These are phyloP conservation scores for Leucophora obtusa DNA, from an alignment of 2,888 invertebrate species.

Conservation along the genomic window DNA sequence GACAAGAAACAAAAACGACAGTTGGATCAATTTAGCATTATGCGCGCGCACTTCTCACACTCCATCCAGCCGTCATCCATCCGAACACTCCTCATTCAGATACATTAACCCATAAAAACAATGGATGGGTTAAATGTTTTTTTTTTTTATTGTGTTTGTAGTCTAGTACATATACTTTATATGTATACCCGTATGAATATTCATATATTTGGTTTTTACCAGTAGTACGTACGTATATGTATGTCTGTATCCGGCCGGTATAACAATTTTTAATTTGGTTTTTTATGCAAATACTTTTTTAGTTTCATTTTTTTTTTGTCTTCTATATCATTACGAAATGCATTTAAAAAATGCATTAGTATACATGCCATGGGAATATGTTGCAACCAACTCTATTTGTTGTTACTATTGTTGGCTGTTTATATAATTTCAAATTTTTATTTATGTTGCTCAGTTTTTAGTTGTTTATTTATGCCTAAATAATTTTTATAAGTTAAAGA, in stretches of 20 bases:
- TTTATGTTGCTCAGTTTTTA: not conserved
- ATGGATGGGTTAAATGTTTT: conserved; percentile 34
- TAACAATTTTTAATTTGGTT: conserved; percentile 32
- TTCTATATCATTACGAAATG: not conserved
- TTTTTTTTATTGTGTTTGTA: conserved; percentile 18
- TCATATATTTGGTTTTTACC: not conserved
- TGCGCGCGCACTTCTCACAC: conserved; percentile 51
- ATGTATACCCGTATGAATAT: not conserved
- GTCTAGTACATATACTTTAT: not conserved
- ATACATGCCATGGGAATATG: not conserved
- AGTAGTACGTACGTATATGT: not conserved
- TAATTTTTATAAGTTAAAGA: too few relatives aligned
- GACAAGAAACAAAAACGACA: not conserved
- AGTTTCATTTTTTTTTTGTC: not conserved
- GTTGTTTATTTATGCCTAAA: not conserved
- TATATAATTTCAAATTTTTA: not conserved
- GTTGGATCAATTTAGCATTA: conserved; percentile 32
- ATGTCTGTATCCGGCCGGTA: conserved; percentile 40
- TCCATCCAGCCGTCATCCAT: conserved; percentile 10
- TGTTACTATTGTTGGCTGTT: not conserved
- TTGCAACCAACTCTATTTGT: not conserved
- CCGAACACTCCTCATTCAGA: conserved; percentile 24
- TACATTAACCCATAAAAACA: conserved; percentile 39
- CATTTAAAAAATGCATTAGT: not conserved
- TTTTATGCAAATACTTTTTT: not conserved